Evolutionary conservation across 2,797 vertebrate species (phyloP).

Genomic region (Cyclopterus lumpus): DNA sequence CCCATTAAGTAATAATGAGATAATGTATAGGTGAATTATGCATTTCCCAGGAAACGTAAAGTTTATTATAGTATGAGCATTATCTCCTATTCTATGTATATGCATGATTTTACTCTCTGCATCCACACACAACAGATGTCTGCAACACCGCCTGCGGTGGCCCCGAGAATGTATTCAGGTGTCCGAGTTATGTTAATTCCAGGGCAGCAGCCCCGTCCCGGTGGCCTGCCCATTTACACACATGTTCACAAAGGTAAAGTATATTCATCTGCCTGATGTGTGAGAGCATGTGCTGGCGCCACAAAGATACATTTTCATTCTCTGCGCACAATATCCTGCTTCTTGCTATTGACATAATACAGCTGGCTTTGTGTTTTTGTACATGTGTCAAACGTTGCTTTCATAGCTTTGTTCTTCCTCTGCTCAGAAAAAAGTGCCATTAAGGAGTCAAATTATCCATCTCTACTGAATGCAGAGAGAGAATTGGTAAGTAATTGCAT

Average conservation of each 20-base stretch:
- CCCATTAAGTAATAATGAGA: neutral
- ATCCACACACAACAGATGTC: slow-evolving; percentile 67
- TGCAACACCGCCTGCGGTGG: slow-evolving; percentile 38
- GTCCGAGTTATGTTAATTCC: slow-evolving; percentile 61
- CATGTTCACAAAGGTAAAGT: slow-evolving; percentile 45
- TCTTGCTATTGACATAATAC: neutral
- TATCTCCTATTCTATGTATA: neutral
- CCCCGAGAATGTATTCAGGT: slow-evolving; percentile 58
- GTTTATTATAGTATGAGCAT: neutral
- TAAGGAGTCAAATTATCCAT: neutral
- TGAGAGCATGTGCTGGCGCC: neutral
- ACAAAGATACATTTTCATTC: neutral
- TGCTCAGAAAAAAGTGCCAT: slow-evolving; percentile 57
- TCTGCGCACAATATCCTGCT: neutral
- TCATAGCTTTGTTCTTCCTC: slow-evolving; percentile 11
- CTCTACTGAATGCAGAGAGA: slow-evolving; percentile 58
- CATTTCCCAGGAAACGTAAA: neutral
- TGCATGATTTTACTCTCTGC: slow-evolving; percentile 13
- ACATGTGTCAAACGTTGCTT: slow-evolving; percentile 2
- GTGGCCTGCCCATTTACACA: neutral
- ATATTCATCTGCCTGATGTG: neutral
- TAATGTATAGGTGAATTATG: neutral
- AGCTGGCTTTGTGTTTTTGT: neutral
- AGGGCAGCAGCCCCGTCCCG: slow-evolving; percentile 24
- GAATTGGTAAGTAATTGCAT: slow-evolving; percentile 72